Evolutionary conservation across 2,113 vertebrate species (phyloP), one percentile per base, ranked within the genome.

Genomic region (Nothoprocta pentlandii): DNA sequence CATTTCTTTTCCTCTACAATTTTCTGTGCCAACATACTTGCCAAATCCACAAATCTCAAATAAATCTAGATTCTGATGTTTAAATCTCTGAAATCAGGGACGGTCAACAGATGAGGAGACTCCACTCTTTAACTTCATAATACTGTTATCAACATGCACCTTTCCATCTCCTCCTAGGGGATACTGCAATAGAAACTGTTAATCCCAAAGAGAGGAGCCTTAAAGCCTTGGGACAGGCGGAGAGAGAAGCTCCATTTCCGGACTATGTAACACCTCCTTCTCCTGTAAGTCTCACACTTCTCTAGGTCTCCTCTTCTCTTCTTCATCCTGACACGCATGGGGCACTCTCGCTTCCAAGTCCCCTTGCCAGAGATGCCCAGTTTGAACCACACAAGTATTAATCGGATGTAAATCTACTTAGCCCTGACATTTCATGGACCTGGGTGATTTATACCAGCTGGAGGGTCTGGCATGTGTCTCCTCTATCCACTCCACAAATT

Each of bases 1-100:
- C 76, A 56, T 79, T 76, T 68, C 70, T 94, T 92, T 85, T 90
- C 82, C 30, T 92, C 63, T 91, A 69, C 47, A 63, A 28, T 64
- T 93, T 92, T 84, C 68, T 73, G 71, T 47, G 36, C n/a, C 64
- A 71, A 76, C 28, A 67, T 10, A 46, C 63, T 56, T 95, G 85
- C 69, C 73, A 90, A 74, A 78, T 58, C 56, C 80, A 87, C 9
- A 8, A 44, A 26, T 67, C 53, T 71, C 74, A 32, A 70, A 69
- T 36, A 93, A 59, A 81, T n/a, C 15, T 28, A 61, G 78, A 75
- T 64, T 76, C 41, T 70, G 22, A 56, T 67, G 69, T 12, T 14
- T 53, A 58, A 61, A 41, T 44, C 34, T 87, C 58, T 79, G 53
- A n/a, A 79, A 87, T 64, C 20, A 58, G 47, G 34, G 16, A 75